A percentile compares a stretch with the other conserved stretches of the same genome.
These are phyloP conservation scores for Notodonta dromedarius DNA, from an alignment of 2,888 invertebrate genomes.

Conservation along the genomic window DNA sequence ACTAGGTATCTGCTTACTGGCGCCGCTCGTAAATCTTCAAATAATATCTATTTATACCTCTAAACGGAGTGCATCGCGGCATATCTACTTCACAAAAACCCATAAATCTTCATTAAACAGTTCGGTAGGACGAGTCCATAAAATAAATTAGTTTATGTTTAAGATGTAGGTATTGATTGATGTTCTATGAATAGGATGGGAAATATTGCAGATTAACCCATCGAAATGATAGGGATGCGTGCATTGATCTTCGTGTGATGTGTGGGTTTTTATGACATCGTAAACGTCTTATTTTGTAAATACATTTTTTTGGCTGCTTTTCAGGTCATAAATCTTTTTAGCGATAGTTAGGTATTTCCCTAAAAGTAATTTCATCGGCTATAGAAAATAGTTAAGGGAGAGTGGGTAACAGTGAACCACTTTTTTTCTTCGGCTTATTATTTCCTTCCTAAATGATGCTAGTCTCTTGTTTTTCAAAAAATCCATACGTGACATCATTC, in stretches of 20 bases:
- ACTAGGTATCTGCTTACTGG: not conserved
- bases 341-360: too few species aligned
- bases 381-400: too few species aligned
- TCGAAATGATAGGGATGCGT: slow-evolving; percentile 28
- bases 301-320: not conserved
- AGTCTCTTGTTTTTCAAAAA: too few species aligned
- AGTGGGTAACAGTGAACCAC: too few species aligned
- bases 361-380: too few species aligned
- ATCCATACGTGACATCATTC: too few species aligned
- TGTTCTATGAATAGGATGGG: slow-evolving; percentile 50
- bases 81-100: slow-evolving; percentile 24
- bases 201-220: slow-evolving; percentile 12
- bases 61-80: slow-evolving; percentile 41
- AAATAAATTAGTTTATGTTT: slow-evolving; percentile 45
- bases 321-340: too few species aligned
- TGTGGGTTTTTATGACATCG: slow-evolving; percentile 24
- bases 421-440: too few species aligned
- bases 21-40: slow-evolving; percentile 35
- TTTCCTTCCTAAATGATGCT: too few species aligned
- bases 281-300: not conserved
- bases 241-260: slow-evolving; percentile 45
- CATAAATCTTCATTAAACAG: slow-evolving; percentile 54
- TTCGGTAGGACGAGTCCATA: slow-evolving; percentile 28
- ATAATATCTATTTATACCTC: slow-evolving; percentile 25
- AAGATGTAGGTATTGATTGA: slow-evolving; percentile 44